A percentile compares a stretch with the other conserved stretches of the same genome.
phyloP scores from a whole-genome alignment of 1,140 invertebrate species.

The Camponotus floridanus region DNA sequence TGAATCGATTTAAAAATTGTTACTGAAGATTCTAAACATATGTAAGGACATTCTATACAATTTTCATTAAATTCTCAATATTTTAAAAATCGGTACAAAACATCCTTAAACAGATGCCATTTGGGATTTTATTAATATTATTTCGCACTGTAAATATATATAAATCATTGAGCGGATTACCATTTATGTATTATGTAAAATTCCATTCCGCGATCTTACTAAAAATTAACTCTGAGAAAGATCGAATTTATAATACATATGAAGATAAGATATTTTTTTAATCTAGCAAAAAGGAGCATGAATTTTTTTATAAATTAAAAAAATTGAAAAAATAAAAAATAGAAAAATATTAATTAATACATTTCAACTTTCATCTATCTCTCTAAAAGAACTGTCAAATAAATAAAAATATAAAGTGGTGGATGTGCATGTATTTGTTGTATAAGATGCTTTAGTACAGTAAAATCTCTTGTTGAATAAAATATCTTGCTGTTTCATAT shows the following conservation, averaged over 20 bases:
- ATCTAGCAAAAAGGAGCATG: neutral
- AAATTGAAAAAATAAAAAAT: neutral
- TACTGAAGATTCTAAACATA: too few species aligned
- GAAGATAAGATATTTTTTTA: neutral
- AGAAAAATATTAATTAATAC: neutral
- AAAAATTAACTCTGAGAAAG: neutral
- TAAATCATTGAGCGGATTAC: conserved; percentile 4
- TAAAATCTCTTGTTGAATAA: conserved; percentile 12
- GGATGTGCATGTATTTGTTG: neutral
- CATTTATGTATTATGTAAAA: conserved; percentile 36
- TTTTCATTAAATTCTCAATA: too few species aligned
- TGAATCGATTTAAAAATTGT: too few species aligned
- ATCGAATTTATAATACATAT: neutral
- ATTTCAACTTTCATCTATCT: neutral
- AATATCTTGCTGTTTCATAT: conserved; percentile 8
- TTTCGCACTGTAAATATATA: conserved; percentile 47
- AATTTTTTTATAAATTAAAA: neutral
- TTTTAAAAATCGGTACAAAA: too few species aligned
- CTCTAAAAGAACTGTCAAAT: conserved; percentile 1
- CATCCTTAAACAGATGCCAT: conserved; percentile 61
- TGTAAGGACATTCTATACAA: too few species aligned
- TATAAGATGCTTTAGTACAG: neutral
- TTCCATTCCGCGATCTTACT: neutral
- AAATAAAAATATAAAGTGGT: neutral
- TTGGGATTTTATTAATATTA: conserved; percentile 70